Percentiles rank a stretch among this genome's conserved stretches.
Evolutionary conservation across 1,140 invertebrate genomes (phyloP).

Genomic region (Saxidomus purpurata): DNA sequence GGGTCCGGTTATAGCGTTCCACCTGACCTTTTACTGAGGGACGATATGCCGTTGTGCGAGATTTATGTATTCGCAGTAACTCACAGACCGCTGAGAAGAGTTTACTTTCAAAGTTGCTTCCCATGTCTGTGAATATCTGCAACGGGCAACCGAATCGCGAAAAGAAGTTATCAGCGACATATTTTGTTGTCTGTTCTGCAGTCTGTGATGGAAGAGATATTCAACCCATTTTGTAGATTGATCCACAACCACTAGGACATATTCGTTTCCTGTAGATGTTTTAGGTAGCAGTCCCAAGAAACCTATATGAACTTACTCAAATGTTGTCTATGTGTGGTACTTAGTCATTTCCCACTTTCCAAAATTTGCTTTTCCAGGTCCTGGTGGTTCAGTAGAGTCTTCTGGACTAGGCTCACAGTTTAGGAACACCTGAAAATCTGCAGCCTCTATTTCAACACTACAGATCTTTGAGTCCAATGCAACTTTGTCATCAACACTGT

Average conservation of each 20-base stretch:
- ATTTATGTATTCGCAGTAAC: no score
- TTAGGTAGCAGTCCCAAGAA: neutral
- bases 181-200: slow-evolving; percentile 7
- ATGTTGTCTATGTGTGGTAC: neutral
- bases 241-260: neutral
- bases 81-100: no score
- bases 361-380: neutral
- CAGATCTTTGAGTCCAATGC: neutral
- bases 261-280: neutral
- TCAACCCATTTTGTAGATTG: slow-evolving; percentile 38
- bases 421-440: neutral
- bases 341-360: neutral
- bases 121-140: slow-evolving; percentile 47
- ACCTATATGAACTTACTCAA: neutral
- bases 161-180: slow-evolving; percentile 28
- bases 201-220: slow-evolving; percentile 25
- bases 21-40: slow-evolving; percentile 33
- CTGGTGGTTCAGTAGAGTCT: no score
- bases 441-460: neutral
- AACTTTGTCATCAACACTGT: neutral
- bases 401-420: neutral
- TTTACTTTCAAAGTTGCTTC: slow-evolving; percentile 62
- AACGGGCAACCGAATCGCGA: slow-evolving; percentile 46
- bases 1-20: no score
- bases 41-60: slow-evolving; percentile 17